Percentiles rank a stretch among this genome's conserved stretches.
phyloP scores from a whole-genome alignment of 2,888 invertebrate species.

The Lasioglossum vierecki region DNA sequence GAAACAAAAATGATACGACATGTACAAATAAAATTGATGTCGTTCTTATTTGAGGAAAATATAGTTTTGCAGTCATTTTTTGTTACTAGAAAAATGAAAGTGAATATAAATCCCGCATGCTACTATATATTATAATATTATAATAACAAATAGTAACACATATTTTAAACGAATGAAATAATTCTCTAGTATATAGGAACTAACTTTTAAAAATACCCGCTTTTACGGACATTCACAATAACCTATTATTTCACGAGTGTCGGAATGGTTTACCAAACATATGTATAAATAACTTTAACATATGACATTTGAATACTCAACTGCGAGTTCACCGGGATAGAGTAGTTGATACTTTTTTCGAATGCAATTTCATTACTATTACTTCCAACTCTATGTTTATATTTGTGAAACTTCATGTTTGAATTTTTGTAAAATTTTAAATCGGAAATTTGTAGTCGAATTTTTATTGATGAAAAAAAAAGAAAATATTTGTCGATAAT shows the following conservation, averaged over 20 bases:
- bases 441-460: neutral
- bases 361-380: neutral
- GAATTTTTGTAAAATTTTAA: neutral
- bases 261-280: neutral
- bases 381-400: neutral
- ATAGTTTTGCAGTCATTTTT: neutral
- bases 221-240: constrained; percentile 2
- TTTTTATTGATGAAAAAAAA: neutral
- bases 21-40: neutral
- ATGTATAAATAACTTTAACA: neutral
- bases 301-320: neutral
- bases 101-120: neutral
- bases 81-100: neutral
- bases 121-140: neutral
- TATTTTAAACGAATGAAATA: neutral
- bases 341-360: neutral
- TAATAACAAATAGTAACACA: neutral
- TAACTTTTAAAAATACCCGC: constrained; percentile 5
- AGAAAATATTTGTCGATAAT: neutral
- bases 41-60: neutral
- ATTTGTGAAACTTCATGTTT: neutral
- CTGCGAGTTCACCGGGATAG: neutral
- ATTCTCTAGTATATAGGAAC: neutral
- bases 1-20: neutral
- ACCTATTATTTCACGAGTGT: neutral